Percentiles rank a stretch among this genome's conserved stretches.
Evolutionary conservation across 2,888 invertebrate genomes (phyloP).

Genomic region (Electrophaes corylata): DNA sequence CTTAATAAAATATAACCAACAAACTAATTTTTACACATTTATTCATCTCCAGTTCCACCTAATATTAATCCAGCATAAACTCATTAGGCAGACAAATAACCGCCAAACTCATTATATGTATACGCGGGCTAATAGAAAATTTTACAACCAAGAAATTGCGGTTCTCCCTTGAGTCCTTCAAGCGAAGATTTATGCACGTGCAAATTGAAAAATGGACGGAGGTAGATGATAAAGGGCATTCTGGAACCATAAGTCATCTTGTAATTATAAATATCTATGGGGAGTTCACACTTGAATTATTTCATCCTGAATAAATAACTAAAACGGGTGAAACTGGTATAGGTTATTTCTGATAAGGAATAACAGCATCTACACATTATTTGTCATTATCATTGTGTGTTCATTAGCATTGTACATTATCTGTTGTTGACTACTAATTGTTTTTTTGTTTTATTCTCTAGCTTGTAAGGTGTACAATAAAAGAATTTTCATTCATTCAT

Average conservation of each 20-base stretch:
- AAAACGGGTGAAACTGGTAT: too few relatives aligned
- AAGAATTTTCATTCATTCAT: too few relatives aligned
- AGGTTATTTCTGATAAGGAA: too few relatives aligned
- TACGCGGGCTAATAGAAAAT: slow-evolving; percentile 53
- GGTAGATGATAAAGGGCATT: slow-evolving; percentile 58
- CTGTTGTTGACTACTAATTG: too few relatives aligned
- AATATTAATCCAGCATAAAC: slow-evolving; percentile 31
- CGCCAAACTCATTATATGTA: slow-evolving; percentile 50
- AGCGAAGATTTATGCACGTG: slow-evolving; percentile 59
- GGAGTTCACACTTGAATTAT: slow-evolving; percentile 2
- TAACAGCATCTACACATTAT: too few relatives aligned
- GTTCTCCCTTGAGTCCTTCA: slow-evolving; percentile 49
- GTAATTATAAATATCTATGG: slow-evolving; percentile 31
- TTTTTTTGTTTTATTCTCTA: too few relatives aligned
- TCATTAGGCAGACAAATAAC: slow-evolving; percentile 41
- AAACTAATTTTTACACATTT: neutral
- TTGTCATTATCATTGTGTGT: too few relatives aligned
- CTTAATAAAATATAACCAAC: too few relatives aligned
- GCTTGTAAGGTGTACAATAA: too few relatives aligned
- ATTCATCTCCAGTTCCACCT: neutral
- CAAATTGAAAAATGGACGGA: slow-evolving; percentile 62
- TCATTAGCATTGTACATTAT: too few relatives aligned
- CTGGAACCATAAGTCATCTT: slow-evolving; percentile 56
- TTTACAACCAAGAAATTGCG: slow-evolving; percentile 49
- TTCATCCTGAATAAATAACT: too few relatives aligned